A percentile compares a stretch with the other conserved stretches of the same genome.
phyloP scores from a whole-genome alignment of 1,140 invertebrate species.

The Centruroides vittatus region DNA sequence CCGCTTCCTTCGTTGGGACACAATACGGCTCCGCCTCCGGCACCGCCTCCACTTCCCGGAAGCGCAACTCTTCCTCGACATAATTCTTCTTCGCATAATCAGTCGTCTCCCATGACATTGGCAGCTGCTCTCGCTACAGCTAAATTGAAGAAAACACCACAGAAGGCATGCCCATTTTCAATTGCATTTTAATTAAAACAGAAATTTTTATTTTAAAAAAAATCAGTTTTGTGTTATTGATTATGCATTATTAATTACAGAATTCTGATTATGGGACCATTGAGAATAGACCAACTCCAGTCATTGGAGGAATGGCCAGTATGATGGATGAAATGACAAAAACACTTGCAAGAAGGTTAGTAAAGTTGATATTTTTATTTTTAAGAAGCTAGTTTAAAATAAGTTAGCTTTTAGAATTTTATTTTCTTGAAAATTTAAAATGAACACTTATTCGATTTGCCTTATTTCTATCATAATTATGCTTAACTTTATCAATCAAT shows the following conservation, averaged over 20 bases:
- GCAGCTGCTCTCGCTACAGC: slow-evolving; percentile 73
- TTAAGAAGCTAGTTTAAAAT: too few species aligned
- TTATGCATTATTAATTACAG: background rate
- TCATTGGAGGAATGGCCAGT: slow-evolving; percentile 8
- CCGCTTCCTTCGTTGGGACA: slow-evolving; percentile 19
- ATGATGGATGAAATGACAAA: slow-evolving; percentile 98
- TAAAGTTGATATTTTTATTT: slow-evolving; percentile 21
- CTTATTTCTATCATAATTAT: too few species aligned
- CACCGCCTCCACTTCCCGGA: slow-evolving; percentile 20
- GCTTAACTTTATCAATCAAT: too few species aligned
- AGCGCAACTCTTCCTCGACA: slow-evolving; percentile 4
- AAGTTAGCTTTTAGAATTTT: too few species aligned
- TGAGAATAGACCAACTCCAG: too few species aligned
- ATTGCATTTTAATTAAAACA: too few species aligned
- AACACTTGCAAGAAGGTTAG: slow-evolving; percentile 72
- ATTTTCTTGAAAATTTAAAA: too few species aligned
- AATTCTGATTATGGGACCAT: too few species aligned
- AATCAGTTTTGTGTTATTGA: background rate
- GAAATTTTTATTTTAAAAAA: background rate
- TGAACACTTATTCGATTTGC: too few species aligned
- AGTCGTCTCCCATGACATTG: slow-evolving; percentile 38
- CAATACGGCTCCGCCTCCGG: slow-evolving; percentile 33
- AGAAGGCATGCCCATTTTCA: background rate
- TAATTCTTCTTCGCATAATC: background rate
- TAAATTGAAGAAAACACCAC: slow-evolving; percentile 50